phyloP scores from a whole-genome alignment of 2,888 invertebrate genomes.

The Eristalis pertinax region DNA sequence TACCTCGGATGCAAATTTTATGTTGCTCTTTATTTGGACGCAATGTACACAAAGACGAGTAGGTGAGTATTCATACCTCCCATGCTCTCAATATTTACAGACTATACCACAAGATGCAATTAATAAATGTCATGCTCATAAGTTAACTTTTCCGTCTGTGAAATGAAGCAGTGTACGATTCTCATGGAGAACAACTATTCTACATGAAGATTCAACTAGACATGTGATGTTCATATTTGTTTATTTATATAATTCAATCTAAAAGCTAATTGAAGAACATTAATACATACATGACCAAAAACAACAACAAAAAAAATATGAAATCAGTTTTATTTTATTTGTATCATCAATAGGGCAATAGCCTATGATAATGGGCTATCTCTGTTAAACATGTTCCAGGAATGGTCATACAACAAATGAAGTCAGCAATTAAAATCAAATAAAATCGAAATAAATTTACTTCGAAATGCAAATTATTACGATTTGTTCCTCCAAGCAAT shows the following conservation, averaged over 20 bases:
- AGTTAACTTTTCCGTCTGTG: constrained; percentile 49
- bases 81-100: constrained; percentile 53
- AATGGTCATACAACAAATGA: constrained; percentile 44
- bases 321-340: neutral
- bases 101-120: constrained; percentile 58
- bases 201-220: too few species aligned
- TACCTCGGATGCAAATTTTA: constrained; percentile 44
- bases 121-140: constrained; percentile 65
- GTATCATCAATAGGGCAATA: neutral
- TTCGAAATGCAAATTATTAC: constrained; percentile 78
- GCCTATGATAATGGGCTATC: neutral
- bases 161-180: constrained; percentile 44
- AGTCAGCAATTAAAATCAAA: constrained; percentile 81
- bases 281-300: neutral
- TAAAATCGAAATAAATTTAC: constrained; percentile 82
- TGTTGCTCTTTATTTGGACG: constrained; percentile 56
- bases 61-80: constrained; percentile 64
- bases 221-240: neutral
- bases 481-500: constrained; percentile 73
- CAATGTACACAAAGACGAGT: constrained; percentile 45
- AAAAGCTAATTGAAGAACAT: neutral
- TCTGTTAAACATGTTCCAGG: constrained; percentile 21
- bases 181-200: neutral
- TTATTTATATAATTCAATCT: neutral
- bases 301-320: neutral